These are phyloP conservation scores for Drosophila paulistorum DNA, from an alignment of 1,140 invertebrate genomes.

Conservation along the genomic window DNA sequence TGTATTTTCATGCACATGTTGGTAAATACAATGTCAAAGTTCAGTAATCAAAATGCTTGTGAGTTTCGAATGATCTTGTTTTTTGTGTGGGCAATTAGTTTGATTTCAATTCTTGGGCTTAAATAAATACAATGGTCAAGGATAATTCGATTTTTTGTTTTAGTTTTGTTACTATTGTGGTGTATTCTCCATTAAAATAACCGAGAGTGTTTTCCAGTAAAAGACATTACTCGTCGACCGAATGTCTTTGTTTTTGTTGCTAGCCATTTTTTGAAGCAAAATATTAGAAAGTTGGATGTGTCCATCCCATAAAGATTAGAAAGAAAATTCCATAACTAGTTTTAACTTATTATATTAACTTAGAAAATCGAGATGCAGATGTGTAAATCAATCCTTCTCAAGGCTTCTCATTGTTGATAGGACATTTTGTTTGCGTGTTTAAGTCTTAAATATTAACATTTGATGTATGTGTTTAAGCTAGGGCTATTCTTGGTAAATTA, in stretches of 20 bases:
- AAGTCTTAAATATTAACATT: conserved; percentile 10
- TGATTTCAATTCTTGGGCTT: conserved; percentile 1
- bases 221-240: background rate
- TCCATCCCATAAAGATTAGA: background rate
- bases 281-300: background rate
- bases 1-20: conserved; percentile 11
- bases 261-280: background rate
- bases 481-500: conserved; percentile 5
- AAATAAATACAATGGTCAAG: background rate
- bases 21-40: conserved; percentile 9
- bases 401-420: conserved; percentile 7
- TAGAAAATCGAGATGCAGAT: conserved; percentile 6
- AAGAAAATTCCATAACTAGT: background rate
- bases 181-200: background rate
- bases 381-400: background rate
- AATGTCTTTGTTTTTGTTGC: conserved; percentile 1
- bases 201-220: background rate
- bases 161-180: background rate
- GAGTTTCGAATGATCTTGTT: background rate
- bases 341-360: conserved; percentile 7
- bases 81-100: background rate
- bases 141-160: background rate
- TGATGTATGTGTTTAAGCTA: conserved; percentile 7
- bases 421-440: conserved; percentile 1
- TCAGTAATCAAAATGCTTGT: conserved; percentile 6